phyloP scores from a whole-genome alignment of 2,888 invertebrate genomes.

The Mycalesis mineus region DNA sequence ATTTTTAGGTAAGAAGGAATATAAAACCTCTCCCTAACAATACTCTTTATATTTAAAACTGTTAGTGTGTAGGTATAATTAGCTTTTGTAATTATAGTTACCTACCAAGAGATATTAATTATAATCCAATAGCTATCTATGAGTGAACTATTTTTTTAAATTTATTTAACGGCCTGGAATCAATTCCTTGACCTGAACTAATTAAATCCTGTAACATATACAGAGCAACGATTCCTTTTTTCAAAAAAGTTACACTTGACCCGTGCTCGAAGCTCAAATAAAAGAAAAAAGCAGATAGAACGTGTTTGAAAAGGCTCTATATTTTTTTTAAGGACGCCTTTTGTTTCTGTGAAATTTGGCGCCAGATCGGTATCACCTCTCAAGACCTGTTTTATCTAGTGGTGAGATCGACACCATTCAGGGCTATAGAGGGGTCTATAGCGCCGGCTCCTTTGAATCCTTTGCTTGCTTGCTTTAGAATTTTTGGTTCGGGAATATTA shows the following conservation, averaged over 20 bases:
- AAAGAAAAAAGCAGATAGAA: slow-evolving; percentile 19
- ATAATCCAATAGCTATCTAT: too few species aligned
- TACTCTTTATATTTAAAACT: too few species aligned
- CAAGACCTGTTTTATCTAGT: slow-evolving; percentile 50
- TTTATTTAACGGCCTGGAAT: too few species aligned
- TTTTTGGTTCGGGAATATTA: not conserved
- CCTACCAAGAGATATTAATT: too few species aligned
- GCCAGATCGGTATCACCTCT: slow-evolving; percentile 61
- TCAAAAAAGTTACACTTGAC: slow-evolving; percentile 16
- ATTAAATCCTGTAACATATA: too few species aligned
- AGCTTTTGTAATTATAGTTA: too few species aligned
- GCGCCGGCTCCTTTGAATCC: slow-evolving; percentile 52
- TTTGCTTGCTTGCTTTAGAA: slow-evolving; percentile 2
- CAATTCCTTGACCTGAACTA: too few species aligned
- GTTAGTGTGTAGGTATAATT: too few species aligned
- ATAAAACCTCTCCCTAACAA: too few species aligned
- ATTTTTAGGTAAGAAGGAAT: too few species aligned
- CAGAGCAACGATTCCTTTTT: not conserved
- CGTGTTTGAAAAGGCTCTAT: slow-evolving; percentile 39
- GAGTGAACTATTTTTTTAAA: too few species aligned
- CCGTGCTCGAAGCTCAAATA: slow-evolving; percentile 18
- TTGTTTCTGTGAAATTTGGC: slow-evolving; percentile 72
- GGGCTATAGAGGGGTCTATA: slow-evolving; percentile 38
- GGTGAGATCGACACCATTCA: slow-evolving; percentile 62
- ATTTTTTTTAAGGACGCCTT: slow-evolving; percentile 39